Evolutionary conservation across 37 sponge, comb jelly and placozoan species (phyloP), one percentile per base, ranked within the genome.

Genomic region (Ianthella basta): DNA sequence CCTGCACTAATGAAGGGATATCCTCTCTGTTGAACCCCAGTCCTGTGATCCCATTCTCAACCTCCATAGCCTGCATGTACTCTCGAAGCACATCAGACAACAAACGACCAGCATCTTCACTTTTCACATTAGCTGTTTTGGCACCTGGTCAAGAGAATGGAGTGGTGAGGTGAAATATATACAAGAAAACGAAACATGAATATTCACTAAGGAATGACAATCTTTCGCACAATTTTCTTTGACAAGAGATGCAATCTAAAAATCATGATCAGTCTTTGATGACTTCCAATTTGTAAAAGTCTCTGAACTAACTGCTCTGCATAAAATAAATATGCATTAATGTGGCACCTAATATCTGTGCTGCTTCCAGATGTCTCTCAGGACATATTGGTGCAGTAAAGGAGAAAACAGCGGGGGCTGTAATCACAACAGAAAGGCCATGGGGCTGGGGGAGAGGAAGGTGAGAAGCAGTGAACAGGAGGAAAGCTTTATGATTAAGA

Each of bases 331-430:
- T n/a, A n/a, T n/a, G n/a, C n/a, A n/a, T n/a, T n/a, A n/a, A 44
- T 8, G 50, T 44, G 50, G 50, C 65, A 90, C 97, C 97, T 37
- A 97, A 67, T 15, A 92, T 35, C 30, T 88, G 91, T 55, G 97
- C 97, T 41, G 93, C 92, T 35, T 92, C 79, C 4, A 94, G 53
- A 68, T 94, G 95, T 60, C 97, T 87, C 59, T 97, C 97, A 6
- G 93, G 95, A 39, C 88, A 88, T 20, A 84, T 29, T n/a, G 86
- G 89, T 54, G 91, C 89, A 24, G 91, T 92, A 59, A 91, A 90
- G 0, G 59, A 79, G 79, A 97, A 97, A 20, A 97, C 95, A 80
- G 97, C 95, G 3, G 97, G 97, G 24, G 97, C 97, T 36, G 95
- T 91, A 8, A 97, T 84, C 25, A 94, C 93, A 38, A 97, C 97